A percentile compares a stretch with the other conserved stretches of the same genome.
These are phyloP conservation scores for Ruditapes philippinarum DNA, from an alignment of 1,140 invertebrate species.

Conservation along the genomic window DNA sequence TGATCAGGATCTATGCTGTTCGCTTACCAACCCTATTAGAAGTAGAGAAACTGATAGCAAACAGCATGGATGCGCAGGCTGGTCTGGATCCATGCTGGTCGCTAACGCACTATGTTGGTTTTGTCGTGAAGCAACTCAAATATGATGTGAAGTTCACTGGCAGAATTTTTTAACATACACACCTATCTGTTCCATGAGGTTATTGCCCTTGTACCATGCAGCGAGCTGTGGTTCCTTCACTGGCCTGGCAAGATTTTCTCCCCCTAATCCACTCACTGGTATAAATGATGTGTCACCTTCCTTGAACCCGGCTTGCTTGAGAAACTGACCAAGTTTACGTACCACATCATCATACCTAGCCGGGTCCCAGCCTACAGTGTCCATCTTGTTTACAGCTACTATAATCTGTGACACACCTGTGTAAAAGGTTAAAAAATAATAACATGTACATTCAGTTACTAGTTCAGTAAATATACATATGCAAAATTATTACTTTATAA, in stretches of 20 bases:
- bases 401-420: constrained; percentile 93
- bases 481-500: too few species aligned
- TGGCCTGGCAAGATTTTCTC: constrained; percentile 94
- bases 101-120: too few species aligned
- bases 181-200: constrained; percentile 94
- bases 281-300: constrained; percentile 96
- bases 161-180: too few species aligned
- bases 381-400: constrained; percentile 89
- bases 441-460: not conserved
- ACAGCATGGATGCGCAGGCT: too few species aligned
- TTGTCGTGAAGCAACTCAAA: too few species aligned
- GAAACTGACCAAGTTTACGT: constrained; percentile 94
- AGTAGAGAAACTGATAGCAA: too few species aligned
- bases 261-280: constrained; percentile 97
- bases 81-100: too few species aligned
- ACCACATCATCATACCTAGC: constrained; percentile 95
- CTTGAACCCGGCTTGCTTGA: constrained; percentile 98
- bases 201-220: constrained; percentile 95
- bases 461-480: too few species aligned
- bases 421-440: too few species aligned
- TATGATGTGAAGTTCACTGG: too few species aligned
- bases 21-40: too few species aligned
- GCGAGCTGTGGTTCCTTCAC: constrained; percentile 90
- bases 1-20: too few species aligned
- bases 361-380: constrained; percentile 88